A percentile compares a stretch with the other conserved stretches of the same genome.
Conservation (phyloP, 2,888 invertebrate genomes). For the Helobdella robusta region DNA sequence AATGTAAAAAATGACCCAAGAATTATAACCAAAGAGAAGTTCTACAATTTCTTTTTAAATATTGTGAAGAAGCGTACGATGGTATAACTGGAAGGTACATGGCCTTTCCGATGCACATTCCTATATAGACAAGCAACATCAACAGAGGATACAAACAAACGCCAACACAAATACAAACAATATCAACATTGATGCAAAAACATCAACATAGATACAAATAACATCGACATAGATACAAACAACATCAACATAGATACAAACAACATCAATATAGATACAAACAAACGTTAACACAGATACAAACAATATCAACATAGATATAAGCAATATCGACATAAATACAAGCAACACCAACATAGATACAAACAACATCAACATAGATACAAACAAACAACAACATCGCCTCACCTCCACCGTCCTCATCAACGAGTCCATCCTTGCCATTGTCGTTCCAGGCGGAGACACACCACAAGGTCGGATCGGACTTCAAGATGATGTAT, state of each 20-base stretch:
- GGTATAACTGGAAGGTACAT: no score
- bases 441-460: slow-evolving; percentile 99
- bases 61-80: no score
- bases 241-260: no score
- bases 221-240: no score
- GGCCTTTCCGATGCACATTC: not conserved
- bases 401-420: slow-evolving; percentile 44
- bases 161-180: not conserved
- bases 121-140: not conserved
- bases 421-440: slow-evolving; percentile 67
- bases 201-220: no score
- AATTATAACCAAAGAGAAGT: no score
- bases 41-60: no score
- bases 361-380: not conserved
- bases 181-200: no score
- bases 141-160: not conserved
- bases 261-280: no score
- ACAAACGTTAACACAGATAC: not conserved
- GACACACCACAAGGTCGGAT: slow-evolving; percentile 86
- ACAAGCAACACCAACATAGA: not conserved
- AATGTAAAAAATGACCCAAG: no score
- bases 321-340: not conserved
- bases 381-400: not conserved
- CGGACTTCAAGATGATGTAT: slow-evolving; percentile 67
- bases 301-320: not conserved